phyloP scores from a whole-genome alignment of 2,888 invertebrate species.

The Metopia argyrocephala region DNA sequence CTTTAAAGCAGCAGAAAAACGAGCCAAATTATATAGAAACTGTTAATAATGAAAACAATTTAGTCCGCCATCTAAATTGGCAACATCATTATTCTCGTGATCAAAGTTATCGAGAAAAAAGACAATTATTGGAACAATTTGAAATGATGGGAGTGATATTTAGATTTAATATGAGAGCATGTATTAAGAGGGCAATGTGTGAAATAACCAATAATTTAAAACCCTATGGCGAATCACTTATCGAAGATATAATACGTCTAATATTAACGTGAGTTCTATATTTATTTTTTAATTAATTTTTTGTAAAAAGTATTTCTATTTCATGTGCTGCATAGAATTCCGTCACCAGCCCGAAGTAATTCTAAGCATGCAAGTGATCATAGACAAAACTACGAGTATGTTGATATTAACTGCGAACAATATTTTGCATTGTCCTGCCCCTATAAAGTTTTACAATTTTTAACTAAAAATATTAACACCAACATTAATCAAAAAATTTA shows the following conservation, averaged over 20 bases:
- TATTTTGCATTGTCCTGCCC: slow-evolving; percentile 68
- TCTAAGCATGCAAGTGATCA: background rate
- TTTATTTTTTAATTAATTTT: background rate
- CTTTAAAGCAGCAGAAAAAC: background rate
- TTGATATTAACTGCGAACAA: slow-evolving; percentile 22
- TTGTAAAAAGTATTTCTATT: background rate
- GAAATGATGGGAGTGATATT: slow-evolving; percentile 68
- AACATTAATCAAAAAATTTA: too few relatives aligned
- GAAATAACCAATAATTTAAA: slow-evolving; percentile 81
- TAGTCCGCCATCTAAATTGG: slow-evolving; percentile 60
- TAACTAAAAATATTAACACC: slow-evolving; percentile 44
- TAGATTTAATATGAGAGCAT: slow-evolving; percentile 74
- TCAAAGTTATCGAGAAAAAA: slow-evolving; percentile 70
- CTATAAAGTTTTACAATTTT: slow-evolving; percentile 65
- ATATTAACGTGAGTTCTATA: slow-evolving; percentile 81
- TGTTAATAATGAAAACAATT: background rate
- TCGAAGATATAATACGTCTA: slow-evolving; percentile 83
- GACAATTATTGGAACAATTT: slow-evolving; percentile 69
- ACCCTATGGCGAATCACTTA: slow-evolving; percentile 81
- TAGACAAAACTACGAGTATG: background rate
- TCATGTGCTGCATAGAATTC: slow-evolving; percentile 18
- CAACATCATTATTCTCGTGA: slow-evolving; percentile 54
- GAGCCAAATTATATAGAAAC: background rate
- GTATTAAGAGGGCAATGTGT: slow-evolving; percentile 84
- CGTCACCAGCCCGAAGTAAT: background rate